These are phyloP conservation scores for Protonibea diacanthus DNA, from an alignment of 2,797 vertebrate genomes.

Conservation along the genomic window DNA sequence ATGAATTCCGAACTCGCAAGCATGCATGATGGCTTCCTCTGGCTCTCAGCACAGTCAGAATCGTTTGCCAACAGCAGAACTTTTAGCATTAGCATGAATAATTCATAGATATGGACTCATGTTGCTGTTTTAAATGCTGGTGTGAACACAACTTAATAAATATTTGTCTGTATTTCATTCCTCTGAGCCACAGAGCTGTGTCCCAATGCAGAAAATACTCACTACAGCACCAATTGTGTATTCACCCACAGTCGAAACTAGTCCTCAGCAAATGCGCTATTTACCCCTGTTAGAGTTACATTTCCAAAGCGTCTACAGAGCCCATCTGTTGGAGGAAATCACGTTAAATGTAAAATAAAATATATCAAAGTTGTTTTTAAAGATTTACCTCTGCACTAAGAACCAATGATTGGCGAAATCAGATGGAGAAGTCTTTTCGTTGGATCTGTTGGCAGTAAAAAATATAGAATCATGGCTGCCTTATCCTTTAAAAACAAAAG, in stretches of 20 bases:
- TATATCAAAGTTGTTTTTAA: not conserved
- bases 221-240: not conserved
- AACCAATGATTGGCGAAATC: not conserved
- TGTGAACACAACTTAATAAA: not conserved
- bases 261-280: not conserved
- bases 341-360: not conserved
- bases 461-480: constrained; percentile 3
- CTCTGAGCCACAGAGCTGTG: not conserved
- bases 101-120: not conserved
- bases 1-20: not conserved
- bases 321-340: not conserved
- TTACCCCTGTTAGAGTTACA: not conserved
- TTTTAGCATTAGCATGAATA: not conserved
- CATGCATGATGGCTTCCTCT: not conserved
- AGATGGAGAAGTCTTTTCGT: not conserved
- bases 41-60: no score
- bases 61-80: not conserved
- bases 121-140: not conserved
- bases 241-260: not conserved
- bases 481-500: constrained; percentile 3
- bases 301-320: not conserved
- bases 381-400: not conserved
- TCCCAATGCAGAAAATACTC: not conserved
- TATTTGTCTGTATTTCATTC: not conserved
- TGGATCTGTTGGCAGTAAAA: not conserved